Evolutionary conservation across 2,888 invertebrate genomes (phyloP), one percentile per base, ranked within the genome.

Genomic region (Pollenia labialis): DNA sequence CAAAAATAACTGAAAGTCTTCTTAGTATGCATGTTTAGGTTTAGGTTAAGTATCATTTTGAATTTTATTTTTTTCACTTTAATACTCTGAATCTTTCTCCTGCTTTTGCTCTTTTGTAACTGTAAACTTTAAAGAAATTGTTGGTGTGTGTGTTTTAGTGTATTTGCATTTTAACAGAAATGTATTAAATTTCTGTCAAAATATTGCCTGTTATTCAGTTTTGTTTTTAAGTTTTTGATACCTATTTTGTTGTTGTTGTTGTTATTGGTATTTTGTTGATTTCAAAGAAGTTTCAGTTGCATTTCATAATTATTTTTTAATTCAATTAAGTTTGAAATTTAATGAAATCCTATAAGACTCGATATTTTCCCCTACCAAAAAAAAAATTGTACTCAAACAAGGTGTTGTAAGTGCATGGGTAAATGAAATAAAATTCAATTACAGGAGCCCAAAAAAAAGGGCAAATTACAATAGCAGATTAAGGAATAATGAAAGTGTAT

Each of bases 281-380:
- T 32, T 32, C 32, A 32, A 54, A 64, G 48, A 81, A 84, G 86
- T 87, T 77, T 87, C 83, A 87, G 54, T 87, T 87, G 84, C 86
- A 87, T 87, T 87, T 62, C 58, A 84, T 87, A 87, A 87, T 87
- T 87, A 87, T 84, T 80, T 84, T 87, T 58, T 76, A 84, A 87
- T 87, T 79, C 86, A 83, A 80, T 83, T 87, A 80, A 77, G 60
- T 71, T 80, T 58, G 60, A 64, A 44, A 72, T 77, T 85, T 50
- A 79, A 79, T 32, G 85, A 85, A 85, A 85, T 85, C 85, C 52
- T 85, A 85, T 69, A 85, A 85, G 77, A 82, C 77, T 77, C 81
- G 6, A 44, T n/a, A 58, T 44, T 32, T 50, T 77, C 23, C 11
- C 16, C 50, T 40, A 42, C 52, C 1, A 10, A 12, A 50, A 9